These are phyloP conservation scores for Glareola pratincola DNA, from an alignment of 2,113 vertebrate genomes.

Conservation along the genomic window DNA sequence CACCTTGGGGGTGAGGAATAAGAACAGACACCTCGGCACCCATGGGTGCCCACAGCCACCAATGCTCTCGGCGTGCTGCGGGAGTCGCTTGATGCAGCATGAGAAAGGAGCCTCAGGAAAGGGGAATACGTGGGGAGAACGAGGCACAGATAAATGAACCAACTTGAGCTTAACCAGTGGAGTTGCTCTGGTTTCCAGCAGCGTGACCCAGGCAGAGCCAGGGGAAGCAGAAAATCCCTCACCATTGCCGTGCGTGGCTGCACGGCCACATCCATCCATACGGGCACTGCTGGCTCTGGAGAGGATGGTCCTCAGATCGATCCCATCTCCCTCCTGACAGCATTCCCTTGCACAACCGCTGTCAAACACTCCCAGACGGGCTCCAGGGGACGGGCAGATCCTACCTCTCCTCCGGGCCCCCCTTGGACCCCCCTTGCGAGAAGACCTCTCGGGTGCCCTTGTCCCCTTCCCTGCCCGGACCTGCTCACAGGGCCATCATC, in stretches of 20 bases:
- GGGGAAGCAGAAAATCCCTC: neutral
- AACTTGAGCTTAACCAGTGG: neutral
- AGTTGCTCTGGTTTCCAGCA: neutral
- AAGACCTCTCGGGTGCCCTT: neutral
- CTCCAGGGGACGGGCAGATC: neutral
- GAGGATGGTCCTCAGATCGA: too few relatives aligned
- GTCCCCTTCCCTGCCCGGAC: neutral
- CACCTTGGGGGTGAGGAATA: neutral
- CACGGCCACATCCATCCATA: fast-evolving
- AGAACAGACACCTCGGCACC: neutral
- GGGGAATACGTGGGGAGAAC: neutral
- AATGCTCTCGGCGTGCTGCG: fast-evolving
- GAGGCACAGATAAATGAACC: neutral
- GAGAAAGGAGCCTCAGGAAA: neutral
- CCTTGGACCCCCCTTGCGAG: neutral
- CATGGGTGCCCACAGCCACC: neutral
- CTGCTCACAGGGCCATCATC: neutral
- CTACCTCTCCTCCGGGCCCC: neutral
- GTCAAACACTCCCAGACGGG: neutral
- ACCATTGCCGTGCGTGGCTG: fast-evolving
- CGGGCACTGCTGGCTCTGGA: too few relatives aligned
- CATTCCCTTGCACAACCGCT: neutral
- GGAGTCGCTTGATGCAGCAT: neutral
- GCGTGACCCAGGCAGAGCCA: fast-evolving
- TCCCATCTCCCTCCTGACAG: neutral